phyloP scores from a whole-genome alignment of 1,140 invertebrate genomes.

The Eciton burchellii region DNA sequence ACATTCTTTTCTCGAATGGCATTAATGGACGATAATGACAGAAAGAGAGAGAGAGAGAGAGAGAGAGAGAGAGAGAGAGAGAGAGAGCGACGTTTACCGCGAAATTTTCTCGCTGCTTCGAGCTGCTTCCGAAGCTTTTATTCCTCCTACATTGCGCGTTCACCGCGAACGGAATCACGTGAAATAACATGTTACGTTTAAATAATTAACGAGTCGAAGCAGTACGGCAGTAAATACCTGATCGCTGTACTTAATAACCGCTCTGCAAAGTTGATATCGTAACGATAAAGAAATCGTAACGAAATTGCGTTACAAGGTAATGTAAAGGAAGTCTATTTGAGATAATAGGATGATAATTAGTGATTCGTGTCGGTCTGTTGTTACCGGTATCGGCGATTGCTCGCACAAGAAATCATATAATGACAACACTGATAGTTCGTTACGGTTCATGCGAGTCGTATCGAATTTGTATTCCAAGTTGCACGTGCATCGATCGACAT shows the following conservation, averaged over 20 bases:
- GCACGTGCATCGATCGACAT: neutral
- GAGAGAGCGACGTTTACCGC: constrained; percentile 1
- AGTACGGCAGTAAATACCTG: neutral
- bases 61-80: constrained; percentile 14
- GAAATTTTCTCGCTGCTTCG: neutral
- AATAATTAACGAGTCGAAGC: neutral
- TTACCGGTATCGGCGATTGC: constrained; percentile 10
- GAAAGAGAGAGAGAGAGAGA: constrained; percentile 21
- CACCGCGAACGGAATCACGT: neutral
- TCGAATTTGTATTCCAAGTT: neutral
- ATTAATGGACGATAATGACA: constrained; percentile 55
- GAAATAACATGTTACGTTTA: neutral
- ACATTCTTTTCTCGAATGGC: constrained; percentile 27
- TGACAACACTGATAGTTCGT: constrained; percentile 8
- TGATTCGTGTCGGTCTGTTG: constrained; percentile 8
- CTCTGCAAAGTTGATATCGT: neutral
- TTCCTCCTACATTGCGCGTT: neutral
- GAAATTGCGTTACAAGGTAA: constrained; percentile 21
- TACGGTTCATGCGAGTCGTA: constrained; percentile 10
- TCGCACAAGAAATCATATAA: constrained; percentile 29
- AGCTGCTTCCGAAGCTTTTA: neutral
- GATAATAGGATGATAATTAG: constrained; percentile 42
- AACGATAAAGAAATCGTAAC: constrained; percentile 21
- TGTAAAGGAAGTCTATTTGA: constrained; percentile 25
- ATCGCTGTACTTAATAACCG: neutral